Conservation (phyloP, 2,888 invertebrate species). For the Monochamus alternatus region DNA sequence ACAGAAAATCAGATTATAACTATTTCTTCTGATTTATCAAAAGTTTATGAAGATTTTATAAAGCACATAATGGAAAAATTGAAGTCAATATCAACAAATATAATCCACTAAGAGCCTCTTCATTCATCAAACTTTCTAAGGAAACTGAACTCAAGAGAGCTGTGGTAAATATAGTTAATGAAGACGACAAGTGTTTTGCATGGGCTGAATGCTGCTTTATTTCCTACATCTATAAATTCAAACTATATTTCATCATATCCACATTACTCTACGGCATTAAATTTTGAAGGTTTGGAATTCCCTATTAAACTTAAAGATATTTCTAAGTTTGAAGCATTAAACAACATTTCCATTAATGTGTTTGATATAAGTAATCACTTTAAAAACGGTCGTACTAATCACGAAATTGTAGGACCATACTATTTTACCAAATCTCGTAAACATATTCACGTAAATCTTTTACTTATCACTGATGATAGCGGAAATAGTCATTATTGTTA, state of each 20-base stretch:
- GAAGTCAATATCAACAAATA: no score
- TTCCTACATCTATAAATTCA: background rate
- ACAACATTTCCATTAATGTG: background rate
- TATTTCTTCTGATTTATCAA: no score
- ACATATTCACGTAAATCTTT: background rate
- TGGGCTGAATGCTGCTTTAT: background rate
- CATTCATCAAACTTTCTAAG: no score
- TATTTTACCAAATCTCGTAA: background rate
- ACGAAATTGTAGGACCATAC: background rate
- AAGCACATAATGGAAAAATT: no score
- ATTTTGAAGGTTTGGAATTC: background rate
- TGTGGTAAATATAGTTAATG: no score
- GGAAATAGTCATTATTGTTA: background rate
- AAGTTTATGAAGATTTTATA: no score
- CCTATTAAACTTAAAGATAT: background rate
- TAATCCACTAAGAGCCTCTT: no score
- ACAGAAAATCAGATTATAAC: no score
- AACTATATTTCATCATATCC: background rate
- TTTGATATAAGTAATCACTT: slow-evolving; percentile 7
- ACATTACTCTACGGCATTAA: background rate
- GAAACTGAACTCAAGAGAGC: no score
- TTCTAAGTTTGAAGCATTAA: background rate
- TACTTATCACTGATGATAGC: background rate
- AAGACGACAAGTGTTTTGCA: no score
- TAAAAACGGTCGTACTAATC: background rate